A percentile compares a stretch with the other conserved stretches of the same genome.
phyloP scores from a whole-genome alignment of 2,113 vertebrate species.

The Girardinichthys multiradiatus region DNA sequence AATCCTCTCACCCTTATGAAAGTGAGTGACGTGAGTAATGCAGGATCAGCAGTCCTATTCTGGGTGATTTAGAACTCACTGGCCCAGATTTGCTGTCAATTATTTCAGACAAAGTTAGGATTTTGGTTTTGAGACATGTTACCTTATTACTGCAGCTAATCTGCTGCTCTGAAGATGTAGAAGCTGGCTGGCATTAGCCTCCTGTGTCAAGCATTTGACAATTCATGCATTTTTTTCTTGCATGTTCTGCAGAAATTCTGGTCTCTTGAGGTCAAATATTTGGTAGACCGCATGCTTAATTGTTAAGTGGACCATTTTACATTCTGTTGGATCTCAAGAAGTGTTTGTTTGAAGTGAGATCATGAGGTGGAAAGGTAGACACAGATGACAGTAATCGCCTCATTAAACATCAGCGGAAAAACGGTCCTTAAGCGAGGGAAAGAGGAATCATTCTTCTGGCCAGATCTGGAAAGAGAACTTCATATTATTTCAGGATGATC shows the following conservation, averaged over 20 bases:
- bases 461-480: background rate
- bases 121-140: slow-evolving; percentile 12
- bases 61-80: slow-evolving; percentile 33
- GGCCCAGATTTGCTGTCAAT: slow-evolving; percentile 56
- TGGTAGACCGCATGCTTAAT: background rate
- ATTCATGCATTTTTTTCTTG: background rate
- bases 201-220: background rate
- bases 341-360: slow-evolving; percentile 13
- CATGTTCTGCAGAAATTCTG: background rate
- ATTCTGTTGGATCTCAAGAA: slow-evolving; percentile 12
- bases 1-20: slow-evolving; percentile 40
- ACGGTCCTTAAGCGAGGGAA: background rate
- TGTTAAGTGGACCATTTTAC: slow-evolving; percentile 15
- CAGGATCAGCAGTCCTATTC: slow-evolving; percentile 61
- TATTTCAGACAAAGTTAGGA: slow-evolving; percentile 29
- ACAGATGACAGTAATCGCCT: slow-evolving; percentile 4
- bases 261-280: background rate
- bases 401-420: slow-evolving; percentile 21
- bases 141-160: slow-evolving; percentile 21
- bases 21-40: slow-evolving; percentile 42
- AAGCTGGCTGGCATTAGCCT: background rate
- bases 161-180: background rate
- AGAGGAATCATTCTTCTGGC: background rate
- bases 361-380: background rate
- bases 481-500: background rate